Evolutionary conservation across 2,113 vertebrate species (phyloP), one percentile per base, ranked within the genome.

Genomic region (Lepidothrix coronata): DNA sequence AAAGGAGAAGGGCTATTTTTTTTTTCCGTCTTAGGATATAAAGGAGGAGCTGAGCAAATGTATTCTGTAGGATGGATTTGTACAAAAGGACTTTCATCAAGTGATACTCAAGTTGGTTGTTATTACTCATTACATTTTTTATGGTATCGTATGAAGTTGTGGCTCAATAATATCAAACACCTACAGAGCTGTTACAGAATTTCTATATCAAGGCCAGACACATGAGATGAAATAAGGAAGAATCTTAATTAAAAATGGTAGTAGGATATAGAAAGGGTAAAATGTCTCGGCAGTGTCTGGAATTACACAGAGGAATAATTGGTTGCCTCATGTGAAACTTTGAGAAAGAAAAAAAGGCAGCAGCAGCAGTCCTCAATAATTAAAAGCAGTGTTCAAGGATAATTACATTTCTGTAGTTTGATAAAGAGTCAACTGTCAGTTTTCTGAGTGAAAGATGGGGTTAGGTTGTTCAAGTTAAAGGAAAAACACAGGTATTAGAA

Each of bases 181-280:
- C 8, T 55, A 43, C 65, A 91, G 93, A 81, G 35, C 30, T 84
- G 57, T 67, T 86, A 59, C 21, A 65, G 68, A 75, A 61, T 57
- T 84, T 49, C 39, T 68, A 0, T 71, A 71, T 89, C 51, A 66
- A 77, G 62, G 30, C 43, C 58, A 80, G 43, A 66, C 35, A 67
- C 35, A 41, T 31, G 66, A 89, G 70, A 22, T 70, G 74, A 79
- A 95, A 76, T 89, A 52, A 70, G 21, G n/a, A 85, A 77, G 54
- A 82, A 51, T 63, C 71, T 88, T 87, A 96, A 91, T 96, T 95
- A 70, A 85, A 93, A 88, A 43, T 43, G 37, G 85, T 77, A 58
- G 57, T 57, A 27, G 28, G 54, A 11, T 70, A 66, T 22, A 71
- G 78, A 79, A 93, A 80, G 55, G 55, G 24, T 85, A 67, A 93